Percentiles rank a stretch among this genome's conserved stretches.
These are phyloP conservation scores for Hippotragus niger DNA, from an alignment of 2,113 vertebrate species.

Conservation along the genomic window DNA sequence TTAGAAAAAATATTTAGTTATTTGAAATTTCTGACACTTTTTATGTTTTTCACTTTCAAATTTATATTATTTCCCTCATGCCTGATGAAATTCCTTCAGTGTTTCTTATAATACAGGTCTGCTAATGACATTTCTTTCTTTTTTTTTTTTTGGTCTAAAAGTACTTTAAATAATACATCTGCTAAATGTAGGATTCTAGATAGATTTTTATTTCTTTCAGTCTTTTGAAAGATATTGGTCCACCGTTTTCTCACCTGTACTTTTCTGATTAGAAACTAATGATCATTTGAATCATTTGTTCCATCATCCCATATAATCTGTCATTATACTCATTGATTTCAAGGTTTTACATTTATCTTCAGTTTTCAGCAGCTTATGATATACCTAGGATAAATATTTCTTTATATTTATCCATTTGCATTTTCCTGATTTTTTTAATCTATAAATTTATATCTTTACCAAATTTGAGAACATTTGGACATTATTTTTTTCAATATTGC, in stretches of 20 bases:
- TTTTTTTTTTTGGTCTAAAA: background rate
- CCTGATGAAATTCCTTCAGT: background rate
- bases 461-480: background rate
- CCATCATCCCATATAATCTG: background rate
- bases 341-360: background rate
- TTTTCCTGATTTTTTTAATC: background rate
- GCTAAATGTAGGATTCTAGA: background rate
- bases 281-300: background rate
- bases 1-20: background rate
- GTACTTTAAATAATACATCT: background rate
- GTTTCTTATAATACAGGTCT: background rate
- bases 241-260: background rate
- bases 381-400: background rate
- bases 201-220: background rate
- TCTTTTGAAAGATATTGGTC: background rate
- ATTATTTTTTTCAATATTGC: background rate
- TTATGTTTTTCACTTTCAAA: background rate
- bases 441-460: background rate
- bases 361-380: background rate
- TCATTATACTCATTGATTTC: background rate
- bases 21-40: background rate
- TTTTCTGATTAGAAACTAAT: background rate
- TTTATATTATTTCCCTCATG: background rate
- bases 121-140: background rate
- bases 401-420: background rate